Evolutionary conservation across 2,113 vertebrate genomes (phyloP), one percentile per base, ranked within the genome.

Genomic region (Hymenochirus boettgeri): DNA sequence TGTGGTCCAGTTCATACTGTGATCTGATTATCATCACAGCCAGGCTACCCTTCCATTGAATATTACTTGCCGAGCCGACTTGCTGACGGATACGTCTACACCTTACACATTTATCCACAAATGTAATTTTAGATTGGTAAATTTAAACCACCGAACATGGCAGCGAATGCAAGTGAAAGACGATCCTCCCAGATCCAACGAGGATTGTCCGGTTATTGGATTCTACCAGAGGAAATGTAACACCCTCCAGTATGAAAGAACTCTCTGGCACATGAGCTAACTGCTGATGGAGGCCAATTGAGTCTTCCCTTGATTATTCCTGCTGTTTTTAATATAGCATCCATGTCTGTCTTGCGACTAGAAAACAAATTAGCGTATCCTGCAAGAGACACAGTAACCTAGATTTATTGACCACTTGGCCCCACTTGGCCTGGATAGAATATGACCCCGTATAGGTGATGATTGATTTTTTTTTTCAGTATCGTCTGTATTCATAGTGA

Each of bases 121-220:
- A 0, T 50, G 73, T 60, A 57, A 63, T 39, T 59, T 70, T 63
- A 33, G 5, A 54, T 69, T 19, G 39, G 76, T 77, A 79, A n/a
- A 77, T 62, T 66, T 57, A 21, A 80, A 57, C 56, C 50, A 47
- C 45, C n/a, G 18, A 54, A 25, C 72, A 79, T 69, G 70, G 48
- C 37, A 23, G 69, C 13, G 54, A 75, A 69, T 11, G 37, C 27
- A 65, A 69, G 62, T 57, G 57, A 62, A 61, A 71, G 17, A 19
- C 17, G 31, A 62, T 58, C 27, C 48, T 3, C 7, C 23, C 11
- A 7, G 11, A 33, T 23, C n/a, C 33, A 7, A 25, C 42, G 1
- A n/a, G n/a, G n/a, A n/a, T n/a, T 24, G 47, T 58, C 66, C 18
- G 29, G 52, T 18, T 35, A 17, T 13, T 45, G 55, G 57, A 22